Conservation (phyloP, 2,888 invertebrate genomes). For the Aleiodes alternator region DNA sequence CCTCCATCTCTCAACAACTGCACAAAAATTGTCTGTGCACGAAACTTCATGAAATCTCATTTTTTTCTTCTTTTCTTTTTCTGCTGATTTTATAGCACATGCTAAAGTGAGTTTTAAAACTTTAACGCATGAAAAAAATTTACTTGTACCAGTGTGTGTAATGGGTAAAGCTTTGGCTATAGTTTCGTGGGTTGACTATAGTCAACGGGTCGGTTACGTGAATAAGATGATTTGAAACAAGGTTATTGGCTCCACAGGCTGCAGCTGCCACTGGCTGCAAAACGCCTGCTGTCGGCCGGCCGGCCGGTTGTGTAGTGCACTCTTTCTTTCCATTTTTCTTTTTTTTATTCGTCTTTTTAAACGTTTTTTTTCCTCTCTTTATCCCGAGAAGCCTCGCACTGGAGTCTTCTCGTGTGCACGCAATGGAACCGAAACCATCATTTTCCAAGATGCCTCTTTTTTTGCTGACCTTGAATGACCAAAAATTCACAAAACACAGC, state of each 20-base stretch:
- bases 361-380: slow-evolving; percentile 51
- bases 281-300: slow-evolving; percentile 45
- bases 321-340: slow-evolving; percentile 31
- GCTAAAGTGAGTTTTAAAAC: not conserved
- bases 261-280: slow-evolving; percentile 55
- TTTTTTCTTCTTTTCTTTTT: too few species aligned
- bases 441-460: slow-evolving; percentile 37
- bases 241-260: slow-evolving; percentile 66
- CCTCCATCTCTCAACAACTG: too few species aligned
- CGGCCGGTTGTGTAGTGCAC: slow-evolving; percentile 36
- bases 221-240: slow-evolving; percentile 69
- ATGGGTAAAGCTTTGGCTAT: slow-evolving; percentile 45
- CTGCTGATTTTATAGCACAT: not conserved
- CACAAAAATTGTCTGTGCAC: not conserved
- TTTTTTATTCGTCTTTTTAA: slow-evolving; percentile 17
- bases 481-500: not conserved
- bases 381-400: slow-evolving; percentile 28
- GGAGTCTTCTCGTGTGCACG: slow-evolving; percentile 35
- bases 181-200: slow-evolving; percentile 55
- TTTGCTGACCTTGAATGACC: slow-evolving; percentile 34
- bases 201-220: slow-evolving; percentile 59
- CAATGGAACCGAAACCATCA: slow-evolving; percentile 38
- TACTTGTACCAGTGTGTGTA: not conserved
- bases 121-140: not conserved
- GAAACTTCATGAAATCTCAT: slow-evolving; percentile 1